Evolutionary conservation across 2,113 vertebrate species (phyloP).

Genomic region (Redunca redunca): DNA sequence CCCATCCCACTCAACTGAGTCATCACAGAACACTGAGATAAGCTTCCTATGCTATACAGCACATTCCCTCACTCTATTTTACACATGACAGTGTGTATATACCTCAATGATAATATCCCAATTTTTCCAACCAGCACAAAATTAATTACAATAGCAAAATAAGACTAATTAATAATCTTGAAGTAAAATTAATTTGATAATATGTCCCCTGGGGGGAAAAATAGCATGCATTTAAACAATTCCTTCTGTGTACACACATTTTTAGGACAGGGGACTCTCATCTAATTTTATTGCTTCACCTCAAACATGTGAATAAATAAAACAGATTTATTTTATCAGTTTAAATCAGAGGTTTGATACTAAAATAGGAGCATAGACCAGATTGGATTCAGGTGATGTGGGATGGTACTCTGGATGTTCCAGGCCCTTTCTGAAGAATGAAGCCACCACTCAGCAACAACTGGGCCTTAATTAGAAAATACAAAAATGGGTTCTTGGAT

Average conservation of each 20-base stretch:
- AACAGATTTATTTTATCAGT: neutral
- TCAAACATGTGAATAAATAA: neutral
- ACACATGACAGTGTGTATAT: neutral
- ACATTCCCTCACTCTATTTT: neutral
- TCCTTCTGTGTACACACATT: neutral
- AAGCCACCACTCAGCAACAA: neutral
- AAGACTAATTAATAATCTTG: neutral
- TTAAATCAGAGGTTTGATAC: neutral
- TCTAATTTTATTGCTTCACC: neutral
- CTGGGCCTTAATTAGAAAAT: neutral
- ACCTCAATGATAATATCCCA: neutral
- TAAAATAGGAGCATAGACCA: neutral
- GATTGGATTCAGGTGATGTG: neutral
- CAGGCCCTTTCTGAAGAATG: neutral
- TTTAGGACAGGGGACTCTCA: neutral
- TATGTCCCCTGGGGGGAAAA: neutral
- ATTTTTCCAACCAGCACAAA: neutral
- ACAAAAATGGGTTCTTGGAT: neutral
- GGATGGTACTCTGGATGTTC: neutral
- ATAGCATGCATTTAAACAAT: neutral
- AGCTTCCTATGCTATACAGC: neutral
- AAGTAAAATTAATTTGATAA: neutral
- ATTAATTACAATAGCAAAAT: neutral
- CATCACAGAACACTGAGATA: neutral
- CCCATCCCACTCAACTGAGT: neutral